Conservation (phyloP, 2,113 vertebrate genomes). For the Tonatia bakeri region DNA sequence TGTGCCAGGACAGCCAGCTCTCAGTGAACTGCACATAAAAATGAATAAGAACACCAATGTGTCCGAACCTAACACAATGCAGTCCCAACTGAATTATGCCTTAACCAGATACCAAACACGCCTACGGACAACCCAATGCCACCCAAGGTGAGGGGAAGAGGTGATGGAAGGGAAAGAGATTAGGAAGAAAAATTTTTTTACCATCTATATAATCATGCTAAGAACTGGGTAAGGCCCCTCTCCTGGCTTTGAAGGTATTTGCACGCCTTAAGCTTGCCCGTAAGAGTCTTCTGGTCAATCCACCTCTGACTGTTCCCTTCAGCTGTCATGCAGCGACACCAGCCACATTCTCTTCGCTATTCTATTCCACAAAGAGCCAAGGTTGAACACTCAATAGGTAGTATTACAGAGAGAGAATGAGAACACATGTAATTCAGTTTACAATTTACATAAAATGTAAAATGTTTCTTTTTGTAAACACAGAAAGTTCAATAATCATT, state of each 20-base stretch:
- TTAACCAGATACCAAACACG: background rate
- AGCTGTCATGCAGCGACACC: too few relatives aligned
- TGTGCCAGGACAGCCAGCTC: background rate
- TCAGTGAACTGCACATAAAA: background rate
- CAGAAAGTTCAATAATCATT: conserved; percentile 29
- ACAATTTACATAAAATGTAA: background rate
- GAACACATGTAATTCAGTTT: background rate
- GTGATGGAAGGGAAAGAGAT: background rate
- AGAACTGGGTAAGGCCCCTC: background rate
- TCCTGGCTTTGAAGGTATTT: background rate
- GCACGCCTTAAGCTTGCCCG: background rate
- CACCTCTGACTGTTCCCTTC: background rate
- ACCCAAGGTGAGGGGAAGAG: background rate
- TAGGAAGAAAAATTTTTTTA: background rate
- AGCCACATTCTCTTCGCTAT: background rate
- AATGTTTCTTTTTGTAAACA: background rate
- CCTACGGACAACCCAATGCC: background rate
- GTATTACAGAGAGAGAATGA: background rate
- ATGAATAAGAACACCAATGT: background rate
- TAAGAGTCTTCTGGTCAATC: background rate
- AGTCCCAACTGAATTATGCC: background rate
- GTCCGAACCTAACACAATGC: background rate
- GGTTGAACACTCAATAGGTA: background rate
- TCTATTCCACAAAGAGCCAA: background rate
- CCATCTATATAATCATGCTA: background rate